Evolutionary conservation across 2,797 vertebrate genomes (phyloP), one percentile per base, ranked within the genome.

Genomic region (Dryobates pubescens): DNA sequence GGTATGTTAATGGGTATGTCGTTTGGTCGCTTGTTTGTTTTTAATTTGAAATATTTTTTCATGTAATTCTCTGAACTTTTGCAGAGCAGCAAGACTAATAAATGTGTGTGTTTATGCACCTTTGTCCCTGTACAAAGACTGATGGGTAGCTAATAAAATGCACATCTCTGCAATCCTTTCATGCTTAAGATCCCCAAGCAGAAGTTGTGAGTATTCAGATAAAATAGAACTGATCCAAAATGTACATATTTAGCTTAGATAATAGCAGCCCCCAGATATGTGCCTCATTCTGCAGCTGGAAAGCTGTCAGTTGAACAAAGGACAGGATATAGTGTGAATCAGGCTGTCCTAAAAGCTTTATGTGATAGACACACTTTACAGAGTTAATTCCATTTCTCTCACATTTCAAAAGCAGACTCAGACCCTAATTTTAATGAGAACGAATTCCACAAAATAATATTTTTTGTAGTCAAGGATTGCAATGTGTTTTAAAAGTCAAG

Each of bases 301-400:
- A 92, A 96, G 93, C 87, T 96, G 93, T 96, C 92, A 95, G 68
- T 23, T 86, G 94, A 96, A 96, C 89, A 96, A 96, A 96, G 93
- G 89, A 61, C 54, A 90, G 87, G 74, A 95, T 82, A 91, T 9
- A 76, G 61, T 26, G 51, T 72, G 82, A 95, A 95, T 92, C 78
- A 88, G 74, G 80, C 89, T 95, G 85, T 88, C 87, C 91, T 93
- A 62, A 93, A 92, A 86, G 74, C 92, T 95, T 95, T 91, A 76
- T 84, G 58, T 88, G 94, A 93, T 69, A 93, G 84, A 83, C 85
- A 88, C 70, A 82, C 61, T 96, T 95, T 93, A 86, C 63, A 67
- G 72, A 90, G 85, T 88, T 87, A 84, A 74, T 89, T 91, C 65
- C 49, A 88, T 95, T 93, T 89, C 76, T 93, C 57, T 64, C 83